Conservation (phyloP, 2,113 vertebrate species). For the Toxotes jaculatrix region DNA sequence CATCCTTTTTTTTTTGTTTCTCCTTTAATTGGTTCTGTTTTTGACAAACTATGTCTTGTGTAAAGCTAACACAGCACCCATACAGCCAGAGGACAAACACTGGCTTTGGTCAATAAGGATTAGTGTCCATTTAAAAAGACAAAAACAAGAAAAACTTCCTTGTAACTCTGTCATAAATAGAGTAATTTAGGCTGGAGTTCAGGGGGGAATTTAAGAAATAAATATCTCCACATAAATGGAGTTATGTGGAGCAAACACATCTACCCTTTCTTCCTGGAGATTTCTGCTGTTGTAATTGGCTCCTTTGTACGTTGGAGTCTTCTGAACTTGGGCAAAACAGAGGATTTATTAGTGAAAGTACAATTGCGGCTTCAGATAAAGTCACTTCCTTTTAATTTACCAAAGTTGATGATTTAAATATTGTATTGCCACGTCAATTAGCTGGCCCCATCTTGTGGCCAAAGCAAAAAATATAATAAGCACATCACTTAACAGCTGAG, state of each 20-base stretch:
- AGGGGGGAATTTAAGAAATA: constrained; percentile 17
- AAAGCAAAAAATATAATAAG: constrained; percentile 39
- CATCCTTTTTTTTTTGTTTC: constrained; percentile 29
- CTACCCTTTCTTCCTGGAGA: background rate
- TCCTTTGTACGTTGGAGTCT: background rate
- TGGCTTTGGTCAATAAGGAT: constrained; percentile 34
- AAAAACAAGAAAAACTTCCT: background rate
- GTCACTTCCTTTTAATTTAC: constrained; percentile 24
- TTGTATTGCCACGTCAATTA: constrained; percentile 15
- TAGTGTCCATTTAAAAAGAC: background rate
- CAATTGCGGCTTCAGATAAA: constrained; percentile 7
- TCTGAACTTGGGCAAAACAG: background rate
- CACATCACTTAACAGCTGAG: constrained; percentile 44
- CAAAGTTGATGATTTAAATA: constrained; percentile 26
- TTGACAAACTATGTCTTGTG: constrained; percentile 61
- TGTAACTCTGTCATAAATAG: constrained; percentile 6
- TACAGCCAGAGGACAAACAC: constrained; percentile 47
- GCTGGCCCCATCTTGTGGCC: constrained; percentile 68
- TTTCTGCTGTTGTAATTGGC: constrained; percentile 2
- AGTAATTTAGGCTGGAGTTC: constrained; percentile 9
- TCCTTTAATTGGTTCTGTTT: constrained; percentile 47
- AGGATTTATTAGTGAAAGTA: background rate
- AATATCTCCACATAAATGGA: constrained; percentile 17
- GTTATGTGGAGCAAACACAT: constrained; percentile 4
- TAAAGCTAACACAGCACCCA: constrained; percentile 48